Evolutionary conservation across 2,888 invertebrate species (phyloP), one percentile per base, ranked within the genome.

Genomic region (Tachina grossa): DNA sequence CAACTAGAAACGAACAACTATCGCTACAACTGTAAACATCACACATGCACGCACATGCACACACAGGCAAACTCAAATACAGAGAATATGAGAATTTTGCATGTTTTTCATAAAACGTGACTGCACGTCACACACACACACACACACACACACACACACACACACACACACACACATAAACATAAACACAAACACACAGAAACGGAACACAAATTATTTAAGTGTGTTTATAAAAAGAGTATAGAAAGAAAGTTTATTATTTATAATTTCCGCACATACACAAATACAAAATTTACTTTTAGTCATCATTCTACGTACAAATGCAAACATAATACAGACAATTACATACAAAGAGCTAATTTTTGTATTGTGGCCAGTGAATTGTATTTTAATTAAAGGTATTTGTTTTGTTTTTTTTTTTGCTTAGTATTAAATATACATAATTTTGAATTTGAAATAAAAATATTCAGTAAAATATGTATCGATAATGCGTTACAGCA

Each of bases 301-400:
- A n/a, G 53, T 65, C 31, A 31, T 2, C 14, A 57, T 31, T 31
- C 31, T 31, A 57, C 10, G 10, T 63, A 22, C 65, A 47, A 22
- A 11, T 69, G 39, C n/a, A 43, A 51, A 68, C 51, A 79, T 79
- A 69, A 49, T 71, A 47, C 6, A 10, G 9, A 79, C 71, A 79
- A 72, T 66, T 47, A 31, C 19, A 75, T 79, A 59, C 47, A 45
- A 9, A 61, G 63, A 61, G 75, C 59, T 79, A 80, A 85, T 77
- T 85, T 72, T 76, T 76, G 47, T 61, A 69, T 83, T 85, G 85
- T 85, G 83, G 79, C 68, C 19, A 51, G 49, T 79, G 49, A 72
- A 31, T 80, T 83, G 83, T 68, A 66, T 77, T 83, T 72, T 83
- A 80, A 83, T 85, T 83, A 83, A 59, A 65, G 57, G 57, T 69